Conservation (phyloP, 2,113 vertebrate species). For the Nestor notabilis region DNA sequence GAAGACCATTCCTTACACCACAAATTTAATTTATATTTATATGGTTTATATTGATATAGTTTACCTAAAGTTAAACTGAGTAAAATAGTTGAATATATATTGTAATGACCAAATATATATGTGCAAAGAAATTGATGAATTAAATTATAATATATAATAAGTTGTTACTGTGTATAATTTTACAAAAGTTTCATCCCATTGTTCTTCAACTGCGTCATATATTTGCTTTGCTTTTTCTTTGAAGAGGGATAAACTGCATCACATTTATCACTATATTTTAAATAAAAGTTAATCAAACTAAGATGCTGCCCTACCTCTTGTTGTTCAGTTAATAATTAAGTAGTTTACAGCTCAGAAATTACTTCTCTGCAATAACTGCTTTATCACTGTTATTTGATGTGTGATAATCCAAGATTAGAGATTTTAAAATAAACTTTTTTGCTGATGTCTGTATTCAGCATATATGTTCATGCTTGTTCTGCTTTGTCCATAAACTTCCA, state of each 20-base stretch:
- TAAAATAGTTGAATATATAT: background rate
- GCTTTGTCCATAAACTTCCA: background rate
- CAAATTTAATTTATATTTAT: background rate
- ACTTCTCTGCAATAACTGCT: background rate
- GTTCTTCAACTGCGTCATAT: background rate
- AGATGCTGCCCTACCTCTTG: background rate
- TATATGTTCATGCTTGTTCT: rapidly evolving
- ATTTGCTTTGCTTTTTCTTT: background rate
- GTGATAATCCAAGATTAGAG: background rate
- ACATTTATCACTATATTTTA: background rate
- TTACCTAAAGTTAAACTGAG: background rate
- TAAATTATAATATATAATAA: background rate
- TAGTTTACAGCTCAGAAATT: background rate
- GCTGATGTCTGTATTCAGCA: background rate
- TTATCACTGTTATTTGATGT: background rate
- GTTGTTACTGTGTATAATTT: background rate
- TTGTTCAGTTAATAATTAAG: background rate
- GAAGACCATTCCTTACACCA: rapidly evolving
- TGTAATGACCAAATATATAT: background rate
- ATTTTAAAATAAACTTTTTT: background rate
- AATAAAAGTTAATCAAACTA: background rate
- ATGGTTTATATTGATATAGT: background rate
- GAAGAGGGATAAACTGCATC: background rate
- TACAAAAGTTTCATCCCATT: background rate
- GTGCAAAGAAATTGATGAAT: background rate